Percentiles rank a stretch among this genome's conserved stretches.
These are phyloP conservation scores for Lacerta agilis DNA, from an alignment of 2,797 vertebrate species.

Conservation along the genomic window DNA sequence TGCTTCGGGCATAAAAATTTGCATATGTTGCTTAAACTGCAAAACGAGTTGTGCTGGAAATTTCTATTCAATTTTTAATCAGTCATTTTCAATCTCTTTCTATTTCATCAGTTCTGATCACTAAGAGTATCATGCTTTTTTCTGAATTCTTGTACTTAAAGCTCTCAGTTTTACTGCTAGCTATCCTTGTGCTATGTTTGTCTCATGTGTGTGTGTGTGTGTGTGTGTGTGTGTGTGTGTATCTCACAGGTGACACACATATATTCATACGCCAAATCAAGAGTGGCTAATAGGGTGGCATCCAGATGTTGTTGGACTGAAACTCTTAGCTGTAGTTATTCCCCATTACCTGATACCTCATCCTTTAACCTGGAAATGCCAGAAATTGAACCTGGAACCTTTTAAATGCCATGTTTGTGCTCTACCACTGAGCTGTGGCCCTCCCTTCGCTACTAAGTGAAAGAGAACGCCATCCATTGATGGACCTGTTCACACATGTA, in stretches of 20 bases:
- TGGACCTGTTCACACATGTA: neutral
- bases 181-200: too few relatives aligned
- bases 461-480: neutral
- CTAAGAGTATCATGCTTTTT: neutral
- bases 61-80: conserved; percentile 32
- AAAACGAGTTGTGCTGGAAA: conserved; percentile 6
- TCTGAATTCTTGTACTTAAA: neutral
- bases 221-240: too few relatives aligned
- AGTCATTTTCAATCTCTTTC: conserved; percentile 26
- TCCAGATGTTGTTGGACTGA: too few relatives aligned
- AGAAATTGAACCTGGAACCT: neutral
- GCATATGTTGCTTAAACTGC: conserved; percentile 31
- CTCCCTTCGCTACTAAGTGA: neutral
- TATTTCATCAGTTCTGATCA: conserved; percentile 16
- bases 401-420: neutral
- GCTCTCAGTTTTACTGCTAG: neutral
- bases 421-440: neutral
- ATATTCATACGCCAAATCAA: neutral
- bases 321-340: too few relatives aligned
- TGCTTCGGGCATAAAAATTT: conserved; percentile 10
- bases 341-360: too few relatives aligned
- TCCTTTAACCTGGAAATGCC: neutral
- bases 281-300: neutral
- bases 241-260: too few relatives aligned
- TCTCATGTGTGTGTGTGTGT: too few relatives aligned